Base-by-base conservation (phyloP, 2,113 vertebrate species). In the Mesoclemmys tuberculata region DNA sequence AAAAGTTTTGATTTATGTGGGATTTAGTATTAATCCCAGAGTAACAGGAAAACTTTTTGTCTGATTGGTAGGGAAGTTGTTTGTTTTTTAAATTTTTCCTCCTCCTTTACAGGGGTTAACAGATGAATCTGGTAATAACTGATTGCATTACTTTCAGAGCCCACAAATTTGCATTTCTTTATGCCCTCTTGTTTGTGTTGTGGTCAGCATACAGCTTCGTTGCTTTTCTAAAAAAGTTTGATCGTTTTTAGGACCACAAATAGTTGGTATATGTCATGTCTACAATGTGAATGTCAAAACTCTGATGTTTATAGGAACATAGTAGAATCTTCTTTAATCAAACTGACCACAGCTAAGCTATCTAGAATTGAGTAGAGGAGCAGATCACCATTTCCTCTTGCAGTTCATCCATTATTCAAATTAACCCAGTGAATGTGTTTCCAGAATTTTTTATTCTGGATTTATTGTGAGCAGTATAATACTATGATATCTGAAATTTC, bases 1-100 rank as follows among this genome's bases (percentile, higher is more conserved):
- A 85, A 91, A 93, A 14, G 2, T 93, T 90, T 87, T 79, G 18
- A 24, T 61, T 85, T 90, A 88, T 92, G n/a, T 92, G 93, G 26
- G 21, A 90, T 19, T 94, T n/a, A 14, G 24, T 41, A 35, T 90
- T 27, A 14, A 27, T 61, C 5, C 29, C 52, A 90, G 41, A 83
- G 26, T 85, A 93, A 85, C 22, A 84, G 27, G 55, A 89, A 82
- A 54, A 6, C 1, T 58, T 91, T 55, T 71, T 56, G 56, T 35
- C 38, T 86, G 52, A 22, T 91, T 89, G 19, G 22, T 91, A 80
- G 0, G 6, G 22, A 90, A 89, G 80, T 46, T 46, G 46, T 46
- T 46, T 46, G 46, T 13, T 6, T 92, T 89, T 68, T 88, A 91
- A 24, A n/a, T 6, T n/a, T 68, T 35, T 35, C 7, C 24, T 8